phyloP scores from a whole-genome alignment of 2,113 vertebrate genomes.

The Mesitornis unicolor region DNA sequence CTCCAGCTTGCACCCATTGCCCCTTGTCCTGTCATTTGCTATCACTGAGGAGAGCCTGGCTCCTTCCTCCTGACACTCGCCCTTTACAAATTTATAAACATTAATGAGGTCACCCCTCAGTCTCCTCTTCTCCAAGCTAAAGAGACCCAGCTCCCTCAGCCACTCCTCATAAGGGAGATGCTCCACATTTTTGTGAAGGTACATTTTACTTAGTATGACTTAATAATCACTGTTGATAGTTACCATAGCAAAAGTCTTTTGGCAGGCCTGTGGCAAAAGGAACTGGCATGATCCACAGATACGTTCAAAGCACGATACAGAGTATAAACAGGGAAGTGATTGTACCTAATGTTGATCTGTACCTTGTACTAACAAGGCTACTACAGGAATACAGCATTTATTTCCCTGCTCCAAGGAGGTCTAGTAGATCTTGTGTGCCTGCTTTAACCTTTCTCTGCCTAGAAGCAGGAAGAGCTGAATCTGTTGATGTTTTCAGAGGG shows the following conservation, averaged over 20 bases:
- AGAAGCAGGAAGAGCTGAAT: neutral
- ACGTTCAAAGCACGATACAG: rapidly evolving
- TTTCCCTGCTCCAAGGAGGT: neutral
- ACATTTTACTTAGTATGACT: neutral
- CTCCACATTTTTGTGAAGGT: too few relatives aligned
- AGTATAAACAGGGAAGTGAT: neutral
- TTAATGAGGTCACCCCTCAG: too few relatives aligned
- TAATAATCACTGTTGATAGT: neutral
- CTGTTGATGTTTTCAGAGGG: neutral
- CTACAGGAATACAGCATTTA: neutral
- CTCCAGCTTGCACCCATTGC: too few relatives aligned
- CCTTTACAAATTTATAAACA: too few relatives aligned
- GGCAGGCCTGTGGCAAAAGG: neutral
- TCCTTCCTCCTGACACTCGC: too few relatives aligned
- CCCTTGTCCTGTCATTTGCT: too few relatives aligned
- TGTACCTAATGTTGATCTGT: neutral
- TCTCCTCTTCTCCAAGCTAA: too few relatives aligned
- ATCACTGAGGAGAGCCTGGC: too few relatives aligned
- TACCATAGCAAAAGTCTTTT: neutral
- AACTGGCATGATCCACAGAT: neutral
- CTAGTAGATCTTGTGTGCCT: neutral
- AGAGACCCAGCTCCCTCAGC: too few relatives aligned
- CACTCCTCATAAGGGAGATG: too few relatives aligned
- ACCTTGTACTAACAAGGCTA: neutral
- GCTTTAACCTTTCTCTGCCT: neutral